phyloP scores from a whole-genome alignment of 2,888 invertebrate species.

The Dicyrtoma fusca region DNA sequence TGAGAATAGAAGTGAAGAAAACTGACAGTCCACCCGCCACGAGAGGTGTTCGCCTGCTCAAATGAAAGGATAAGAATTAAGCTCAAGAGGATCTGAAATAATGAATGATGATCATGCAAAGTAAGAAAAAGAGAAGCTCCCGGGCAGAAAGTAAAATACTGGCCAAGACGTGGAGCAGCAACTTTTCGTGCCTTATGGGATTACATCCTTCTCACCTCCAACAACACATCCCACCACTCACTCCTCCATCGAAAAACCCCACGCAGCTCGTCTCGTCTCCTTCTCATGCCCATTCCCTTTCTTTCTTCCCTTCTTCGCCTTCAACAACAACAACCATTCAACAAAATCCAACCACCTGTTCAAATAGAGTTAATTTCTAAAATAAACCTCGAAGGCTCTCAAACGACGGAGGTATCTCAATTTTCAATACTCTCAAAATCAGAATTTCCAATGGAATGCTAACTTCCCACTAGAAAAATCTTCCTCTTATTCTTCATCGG shows the following conservation, averaged over 20 bases:
- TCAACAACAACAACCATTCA: not conserved
- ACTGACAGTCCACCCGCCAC: no score
- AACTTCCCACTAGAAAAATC: no score
- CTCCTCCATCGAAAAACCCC: not conserved
- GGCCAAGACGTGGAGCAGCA: conserved; percentile 38
- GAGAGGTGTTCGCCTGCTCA: no score
- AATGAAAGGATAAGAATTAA: no score
- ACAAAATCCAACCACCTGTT: conserved; percentile 49
- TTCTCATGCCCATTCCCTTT: not conserved
- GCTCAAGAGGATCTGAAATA: conserved; percentile 14
- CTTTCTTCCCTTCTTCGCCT: no score
- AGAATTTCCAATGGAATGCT: no score
- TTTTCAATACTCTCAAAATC: no score
- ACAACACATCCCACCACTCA: conserved; percentile 2
- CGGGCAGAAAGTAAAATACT: conserved; percentile 20
- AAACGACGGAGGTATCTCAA: no score
- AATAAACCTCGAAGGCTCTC: conserved; percentile 39
- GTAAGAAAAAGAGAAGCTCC: conserved; percentile 32
- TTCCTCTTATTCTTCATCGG: no score
- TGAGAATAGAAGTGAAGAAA: no score
- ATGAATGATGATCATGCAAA: conserved; percentile 37
- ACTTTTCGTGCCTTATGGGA: conserved; percentile 50
- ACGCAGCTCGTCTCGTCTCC: conserved; percentile 9
- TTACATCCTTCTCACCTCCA: conserved; percentile 14
- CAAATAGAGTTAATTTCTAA: conserved; percentile 54